Evolutionary conservation across 1,140 invertebrate genomes (phyloP).

Genomic region (Drosophila serrata): DNA sequence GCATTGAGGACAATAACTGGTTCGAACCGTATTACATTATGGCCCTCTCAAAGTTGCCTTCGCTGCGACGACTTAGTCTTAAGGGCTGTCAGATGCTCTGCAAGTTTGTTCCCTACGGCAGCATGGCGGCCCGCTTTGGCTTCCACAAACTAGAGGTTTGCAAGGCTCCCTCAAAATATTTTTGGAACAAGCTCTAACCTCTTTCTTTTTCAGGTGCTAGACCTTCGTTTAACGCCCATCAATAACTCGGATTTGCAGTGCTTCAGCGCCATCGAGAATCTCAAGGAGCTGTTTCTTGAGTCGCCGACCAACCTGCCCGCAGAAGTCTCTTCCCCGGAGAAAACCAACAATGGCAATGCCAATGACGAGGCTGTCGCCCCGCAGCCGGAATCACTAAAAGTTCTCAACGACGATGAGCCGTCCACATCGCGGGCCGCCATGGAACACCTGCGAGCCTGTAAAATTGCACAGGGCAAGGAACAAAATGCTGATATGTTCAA

Average conservation of each 20-base stretch:
- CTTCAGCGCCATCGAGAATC: slow-evolving; percentile 87
- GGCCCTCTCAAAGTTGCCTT: slow-evolving; percentile 89
- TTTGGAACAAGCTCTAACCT: not conserved
- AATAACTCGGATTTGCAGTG: slow-evolving; percentile 90
- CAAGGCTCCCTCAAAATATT: not conserved
- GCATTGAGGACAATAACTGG: slow-evolving; percentile 90
- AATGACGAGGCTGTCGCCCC: slow-evolving; percentile 23
- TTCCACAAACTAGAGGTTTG: slow-evolving; percentile 88
- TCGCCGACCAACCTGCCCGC: slow-evolving; percentile 78
- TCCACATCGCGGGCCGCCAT: slow-evolving; percentile 71
- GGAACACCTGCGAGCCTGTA: slow-evolving; percentile 56
- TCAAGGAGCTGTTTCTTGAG: slow-evolving; percentile 88
- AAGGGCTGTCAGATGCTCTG: slow-evolving; percentile 88
- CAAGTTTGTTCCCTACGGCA: slow-evolving; percentile 91
- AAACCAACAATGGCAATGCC: slow-evolving; percentile 40
- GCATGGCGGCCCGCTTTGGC: slow-evolving; percentile 90
- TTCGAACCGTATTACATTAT: slow-evolving; percentile 89
- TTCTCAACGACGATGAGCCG: slow-evolving; percentile 69
- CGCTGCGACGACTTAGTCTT: slow-evolving; percentile 87
- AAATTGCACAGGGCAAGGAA: slow-evolving; percentile 43
- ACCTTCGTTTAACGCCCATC: slow-evolving; percentile 88
- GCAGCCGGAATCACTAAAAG: slow-evolving; percentile 39
- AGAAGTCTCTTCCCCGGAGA: slow-evolving; percentile 12
- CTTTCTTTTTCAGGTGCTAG: slow-evolving; percentile 85
- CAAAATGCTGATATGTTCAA: slow-evolving; percentile 29